These are phyloP conservation scores for Babyrousa celebensis DNA, from an alignment of 2,797 vertebrate species.

Conservation along the genomic window DNA sequence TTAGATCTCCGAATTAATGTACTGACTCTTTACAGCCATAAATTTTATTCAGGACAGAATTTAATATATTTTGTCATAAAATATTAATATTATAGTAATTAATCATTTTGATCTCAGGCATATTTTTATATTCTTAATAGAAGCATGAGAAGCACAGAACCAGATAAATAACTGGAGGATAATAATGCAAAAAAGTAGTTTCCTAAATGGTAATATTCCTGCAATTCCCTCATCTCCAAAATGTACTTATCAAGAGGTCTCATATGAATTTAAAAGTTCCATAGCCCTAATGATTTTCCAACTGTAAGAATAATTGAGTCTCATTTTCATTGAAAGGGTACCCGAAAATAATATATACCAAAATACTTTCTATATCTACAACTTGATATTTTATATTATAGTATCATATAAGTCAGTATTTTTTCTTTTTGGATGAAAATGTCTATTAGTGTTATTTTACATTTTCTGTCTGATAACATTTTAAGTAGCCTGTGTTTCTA, in stretches of 20 bases:
- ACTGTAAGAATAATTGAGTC: not conserved
- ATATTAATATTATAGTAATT: conserved; percentile 80
- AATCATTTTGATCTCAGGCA: conserved; percentile 68
- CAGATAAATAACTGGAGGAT: not conserved
- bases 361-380: not conserved
- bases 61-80: conserved; percentile 83
- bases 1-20: conserved; percentile 70
- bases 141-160: not conserved
- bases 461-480: not conserved
- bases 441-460: not conserved
- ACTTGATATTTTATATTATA: conserved; percentile 28
- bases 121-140: conserved; percentile 72
- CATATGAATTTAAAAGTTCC: not conserved
- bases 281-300: not conserved
- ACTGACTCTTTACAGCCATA: conserved; percentile 18
- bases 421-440: conserved; percentile 15
- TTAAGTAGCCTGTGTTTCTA: not conserved
- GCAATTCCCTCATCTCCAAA: not conserved
- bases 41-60: conserved; percentile 56
- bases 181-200: not conserved
- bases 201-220: not conserved
- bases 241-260: not conserved
- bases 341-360: not conserved
- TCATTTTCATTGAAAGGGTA: not conserved
- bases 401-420: not conserved